phyloP scores from a whole-genome alignment of 2,797 vertebrate species.

The Erithacus rubecula region DNA sequence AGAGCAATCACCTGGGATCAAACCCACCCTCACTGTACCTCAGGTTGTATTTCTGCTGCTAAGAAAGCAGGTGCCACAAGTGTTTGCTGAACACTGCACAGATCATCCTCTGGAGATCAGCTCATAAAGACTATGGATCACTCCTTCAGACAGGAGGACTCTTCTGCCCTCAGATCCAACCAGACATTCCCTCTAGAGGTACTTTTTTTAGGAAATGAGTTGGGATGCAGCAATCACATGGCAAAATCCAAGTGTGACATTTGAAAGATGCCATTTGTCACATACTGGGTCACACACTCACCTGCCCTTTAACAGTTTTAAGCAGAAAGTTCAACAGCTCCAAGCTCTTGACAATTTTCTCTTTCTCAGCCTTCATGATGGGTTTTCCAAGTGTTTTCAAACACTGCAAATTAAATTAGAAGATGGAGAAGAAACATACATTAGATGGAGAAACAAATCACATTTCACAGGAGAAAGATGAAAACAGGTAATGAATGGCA shows the following conservation, averaged over 20 bases:
- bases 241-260: not conserved
- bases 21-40: not conserved
- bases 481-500: not conserved
- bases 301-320: slow-evolving; percentile 77
- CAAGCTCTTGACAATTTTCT: slow-evolving; percentile 80
- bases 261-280: not conserved
- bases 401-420: slow-evolving; percentile 51
- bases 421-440: not conserved
- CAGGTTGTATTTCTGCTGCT: not conserved
- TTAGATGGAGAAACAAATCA: not conserved
- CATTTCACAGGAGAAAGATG: not conserved
- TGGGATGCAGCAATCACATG: not conserved
- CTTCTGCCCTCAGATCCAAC: not conserved
- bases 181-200: not conserved
- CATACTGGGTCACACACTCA: slow-evolving; percentile 29
- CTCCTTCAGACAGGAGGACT: not conserved
- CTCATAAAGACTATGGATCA: not conserved
- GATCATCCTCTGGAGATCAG: not conserved
- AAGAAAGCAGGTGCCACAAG: not conserved
- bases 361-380: slow-evolving; percentile 79
- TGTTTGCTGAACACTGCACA: not conserved
- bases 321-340: slow-evolving; percentile 82
- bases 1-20: not conserved
- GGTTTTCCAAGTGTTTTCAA: slow-evolving; percentile 45
- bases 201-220: not conserved